A percentile compares a stretch with the other conserved stretches of the same genome.
These are phyloP conservation scores for Lycodopsis pacificus DNA, from an alignment of 2,797 vertebrate genomes.

Conservation along the genomic window DNA sequence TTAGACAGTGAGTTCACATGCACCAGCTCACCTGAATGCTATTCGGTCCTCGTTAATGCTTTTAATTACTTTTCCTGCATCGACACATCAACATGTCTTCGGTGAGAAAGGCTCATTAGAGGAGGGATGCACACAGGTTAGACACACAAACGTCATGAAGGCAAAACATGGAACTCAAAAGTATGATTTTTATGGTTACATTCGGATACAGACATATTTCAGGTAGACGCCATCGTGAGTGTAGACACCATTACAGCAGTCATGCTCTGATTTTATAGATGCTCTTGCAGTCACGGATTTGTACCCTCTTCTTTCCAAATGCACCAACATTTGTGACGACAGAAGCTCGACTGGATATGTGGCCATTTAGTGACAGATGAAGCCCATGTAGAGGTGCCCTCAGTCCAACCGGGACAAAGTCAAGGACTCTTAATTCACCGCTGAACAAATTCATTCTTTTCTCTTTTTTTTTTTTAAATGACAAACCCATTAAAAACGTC, in stretches of 20 bases:
- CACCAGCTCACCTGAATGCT: background rate
- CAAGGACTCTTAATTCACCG: slow-evolving; percentile 23
- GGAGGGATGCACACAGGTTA: background rate
- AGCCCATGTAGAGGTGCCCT: background rate
- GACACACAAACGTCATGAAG: background rate
- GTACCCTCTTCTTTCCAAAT: background rate
- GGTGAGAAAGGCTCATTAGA: background rate
- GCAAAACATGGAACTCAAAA: background rate
- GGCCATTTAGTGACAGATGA: slow-evolving; percentile 13
- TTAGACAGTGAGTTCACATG: background rate
- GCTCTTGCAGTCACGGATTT: slow-evolving; percentile 20
- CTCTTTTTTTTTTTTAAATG: background rate
- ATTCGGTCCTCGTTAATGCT: background rate
- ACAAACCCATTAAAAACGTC: slow-evolving; percentile 12
- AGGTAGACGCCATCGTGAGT: background rate
- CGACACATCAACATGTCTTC: background rate
- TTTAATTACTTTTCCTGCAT: background rate
- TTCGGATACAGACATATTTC: background rate
- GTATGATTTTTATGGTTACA: background rate
- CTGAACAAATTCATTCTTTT: background rate
- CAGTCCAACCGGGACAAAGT: slow-evolving; percentile 2
- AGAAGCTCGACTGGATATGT: slow-evolving; percentile 16
- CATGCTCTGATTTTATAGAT: slow-evolving; percentile 19
- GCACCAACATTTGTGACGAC: slow-evolving; percentile 5
- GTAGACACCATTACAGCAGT: slow-evolving; percentile 23